Evolutionary conservation across 2,113 vertebrate genomes (phyloP).

Genomic region (Perca schrenkii): DNA sequence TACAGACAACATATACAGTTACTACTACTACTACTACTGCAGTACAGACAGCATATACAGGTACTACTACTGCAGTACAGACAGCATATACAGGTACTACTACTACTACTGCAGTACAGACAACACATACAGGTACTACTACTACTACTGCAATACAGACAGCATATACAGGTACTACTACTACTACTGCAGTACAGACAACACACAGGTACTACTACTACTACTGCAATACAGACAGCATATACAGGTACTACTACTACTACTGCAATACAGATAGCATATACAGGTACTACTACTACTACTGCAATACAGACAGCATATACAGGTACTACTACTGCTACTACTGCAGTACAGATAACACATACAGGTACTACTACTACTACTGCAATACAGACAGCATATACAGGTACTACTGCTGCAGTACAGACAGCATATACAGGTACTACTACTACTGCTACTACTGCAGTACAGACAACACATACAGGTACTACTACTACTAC

Average conservation of each 20-base stretch:
- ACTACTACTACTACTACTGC: too few species aligned
- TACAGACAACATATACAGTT: neutral
- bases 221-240: constrained; percentile 17
- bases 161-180: neutral
- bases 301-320: constrained; percentile 96
- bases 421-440: neutral
- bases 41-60: constrained; percentile 97
- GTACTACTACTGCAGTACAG: constrained; percentile 71
- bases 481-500: constrained; percentile 14
- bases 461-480: neutral
- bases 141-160: constrained; percentile 4
- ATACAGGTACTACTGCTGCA: constrained; percentile 8
- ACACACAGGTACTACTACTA: neutral
- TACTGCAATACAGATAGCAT: constrained; percentile 92
- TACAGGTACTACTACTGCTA: constrained; percentile 87
- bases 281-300: constrained; percentile 86
- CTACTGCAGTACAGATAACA: neutral
- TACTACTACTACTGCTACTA: neutral
- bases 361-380: neutral
- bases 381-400: neutral
- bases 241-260: constrained; percentile 23
- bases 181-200: neutral
- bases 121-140: neutral
- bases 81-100: neutral
- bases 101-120: neutral